A percentile compares a stretch with the other conserved stretches of the same genome.
These are phyloP conservation scores for Chelon labrosus DNA, from an alignment of 2,797 vertebrate genomes.

Conservation along the genomic window DNA sequence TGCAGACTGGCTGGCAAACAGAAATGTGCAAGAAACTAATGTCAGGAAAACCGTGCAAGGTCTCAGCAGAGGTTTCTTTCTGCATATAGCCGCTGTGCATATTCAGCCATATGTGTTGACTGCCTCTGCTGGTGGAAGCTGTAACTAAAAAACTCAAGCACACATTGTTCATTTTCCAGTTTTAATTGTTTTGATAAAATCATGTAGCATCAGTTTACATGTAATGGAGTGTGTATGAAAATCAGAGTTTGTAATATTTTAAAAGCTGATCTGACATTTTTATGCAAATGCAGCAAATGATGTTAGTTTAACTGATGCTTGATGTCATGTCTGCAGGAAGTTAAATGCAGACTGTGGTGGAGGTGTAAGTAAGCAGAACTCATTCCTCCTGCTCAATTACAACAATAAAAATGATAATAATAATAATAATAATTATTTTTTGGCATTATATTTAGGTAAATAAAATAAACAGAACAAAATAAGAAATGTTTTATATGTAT, in stretches of 20 bases:
- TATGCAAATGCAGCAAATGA: too few relatives aligned
- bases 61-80: background rate
- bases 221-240: background rate
- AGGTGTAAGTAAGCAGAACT: too few relatives aligned
- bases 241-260: too few relatives aligned
- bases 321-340: too few relatives aligned
- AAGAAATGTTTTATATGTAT: too few relatives aligned
- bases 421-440: background rate
- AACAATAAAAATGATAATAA: background rate
- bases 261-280: too few relatives aligned
- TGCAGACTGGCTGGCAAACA: conserved; percentile 50
- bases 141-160: background rate
- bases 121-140: background rate
- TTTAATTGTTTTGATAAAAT: background rate
- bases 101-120: conserved; percentile 5
- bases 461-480: background rate
- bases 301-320: background rate
- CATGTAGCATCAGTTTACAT: background rate
- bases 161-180: background rate
- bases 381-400: background rate
- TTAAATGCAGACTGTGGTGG: background rate
- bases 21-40: conserved; percentile 14
- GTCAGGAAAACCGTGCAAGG: conserved; percentile 20
- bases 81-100: conserved; percentile 17
- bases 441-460: background rate